Evolutionary conservation across 2,797 vertebrate species (phyloP).

Genomic region (Periparus ater): DNA sequence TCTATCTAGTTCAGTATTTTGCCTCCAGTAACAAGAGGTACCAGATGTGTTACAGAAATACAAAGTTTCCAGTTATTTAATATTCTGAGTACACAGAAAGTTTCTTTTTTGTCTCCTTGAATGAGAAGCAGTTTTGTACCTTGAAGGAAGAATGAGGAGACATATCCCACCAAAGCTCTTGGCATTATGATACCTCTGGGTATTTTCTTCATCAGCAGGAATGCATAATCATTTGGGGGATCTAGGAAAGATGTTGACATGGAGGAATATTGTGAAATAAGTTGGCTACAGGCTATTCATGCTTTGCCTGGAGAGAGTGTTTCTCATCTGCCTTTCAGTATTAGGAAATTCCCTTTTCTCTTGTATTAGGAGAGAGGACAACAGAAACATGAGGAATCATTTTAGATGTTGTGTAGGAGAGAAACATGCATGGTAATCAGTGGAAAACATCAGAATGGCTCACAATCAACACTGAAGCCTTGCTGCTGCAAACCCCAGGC

Average conservation of each 20-base stretch:
- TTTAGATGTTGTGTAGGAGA: background rate
- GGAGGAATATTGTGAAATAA: background rate
- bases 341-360: slow-evolving; percentile 1
- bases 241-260: background rate
- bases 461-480: background rate
- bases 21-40: background rate
- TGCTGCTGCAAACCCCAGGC: background rate
- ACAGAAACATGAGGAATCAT: background rate
- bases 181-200: background rate
- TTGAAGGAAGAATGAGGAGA: background rate
- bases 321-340: slow-evolving; percentile 30
- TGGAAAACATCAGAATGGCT: slow-evolving; percentile 12
- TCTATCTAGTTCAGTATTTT: background rate
- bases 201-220: background rate
- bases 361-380: background rate
- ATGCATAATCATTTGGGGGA: background rate
- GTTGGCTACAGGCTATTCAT: background rate
- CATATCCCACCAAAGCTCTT: background rate
- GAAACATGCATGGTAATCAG: slow-evolving; percentile 1
- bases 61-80: background rate
- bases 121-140: background rate
- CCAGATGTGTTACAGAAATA: background rate
- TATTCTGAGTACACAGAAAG: background rate
- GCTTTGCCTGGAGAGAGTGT: background rate
- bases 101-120: background rate